A percentile compares a stretch with the other conserved stretches of the same genome.
Conservation (phyloP, 2,888 invertebrate genomes). For the Laspeyria flexula region DNA sequence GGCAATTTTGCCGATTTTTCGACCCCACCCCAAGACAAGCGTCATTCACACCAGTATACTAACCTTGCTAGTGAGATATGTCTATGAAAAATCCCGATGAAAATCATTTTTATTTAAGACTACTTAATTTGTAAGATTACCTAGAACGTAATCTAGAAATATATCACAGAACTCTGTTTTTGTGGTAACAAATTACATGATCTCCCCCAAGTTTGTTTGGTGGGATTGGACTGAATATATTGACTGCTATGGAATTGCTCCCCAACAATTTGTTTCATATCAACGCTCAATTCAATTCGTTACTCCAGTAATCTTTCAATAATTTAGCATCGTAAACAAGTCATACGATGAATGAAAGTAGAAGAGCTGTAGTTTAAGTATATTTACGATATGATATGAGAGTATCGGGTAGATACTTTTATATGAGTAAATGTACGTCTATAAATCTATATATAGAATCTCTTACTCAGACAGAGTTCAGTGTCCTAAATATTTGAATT, state of each 20-base stretch:
- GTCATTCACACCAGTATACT: no score
- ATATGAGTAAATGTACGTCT: background rate
- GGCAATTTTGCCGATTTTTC: no score
- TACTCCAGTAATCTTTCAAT: slow-evolving; percentile 5
- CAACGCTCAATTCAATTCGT: background rate
- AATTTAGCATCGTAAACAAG: slow-evolving; percentile 14
- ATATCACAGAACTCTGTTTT: no score
- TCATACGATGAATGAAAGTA: slow-evolving; percentile 26
- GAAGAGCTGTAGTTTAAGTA: slow-evolving; percentile 9
- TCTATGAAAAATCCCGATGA: no score
- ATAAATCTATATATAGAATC: background rate
- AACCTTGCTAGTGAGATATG: no score
- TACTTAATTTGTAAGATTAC: no score
- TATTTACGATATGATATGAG: slow-evolving; percentile 10
- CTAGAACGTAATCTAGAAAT: no score
- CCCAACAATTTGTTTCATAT: background rate
- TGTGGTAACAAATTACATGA: no score
- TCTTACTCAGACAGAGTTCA: background rate
- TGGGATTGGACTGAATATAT: no score
- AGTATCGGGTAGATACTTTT: background rate
- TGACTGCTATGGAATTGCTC: background rate
- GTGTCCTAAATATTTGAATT: background rate
- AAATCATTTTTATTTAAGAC: no score
- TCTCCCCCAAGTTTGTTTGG: no score
- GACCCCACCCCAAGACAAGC: no score